Evolutionary conservation across 2,113 vertebrate species (phyloP).

Genomic region (Dendropsophus ebraccatus): DNA sequence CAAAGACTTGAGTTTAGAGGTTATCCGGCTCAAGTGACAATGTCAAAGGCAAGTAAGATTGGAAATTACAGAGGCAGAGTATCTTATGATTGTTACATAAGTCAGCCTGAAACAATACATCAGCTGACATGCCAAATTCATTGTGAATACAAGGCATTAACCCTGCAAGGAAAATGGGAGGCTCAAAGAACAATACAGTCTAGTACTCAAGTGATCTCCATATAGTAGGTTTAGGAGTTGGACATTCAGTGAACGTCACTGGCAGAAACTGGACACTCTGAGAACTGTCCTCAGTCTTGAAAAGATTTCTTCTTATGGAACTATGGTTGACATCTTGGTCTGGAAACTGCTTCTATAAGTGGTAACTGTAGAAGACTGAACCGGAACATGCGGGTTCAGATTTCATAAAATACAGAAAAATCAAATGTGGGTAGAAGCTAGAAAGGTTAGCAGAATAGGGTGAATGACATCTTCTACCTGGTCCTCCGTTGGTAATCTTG

Average conservation of each 20-base stretch:
- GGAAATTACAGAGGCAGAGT: background rate
- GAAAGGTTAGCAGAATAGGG: background rate
- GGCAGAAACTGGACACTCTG: slow-evolving; percentile 2
- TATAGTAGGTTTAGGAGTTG: background rate
- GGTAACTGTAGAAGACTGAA: background rate
- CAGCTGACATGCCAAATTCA: background rate
- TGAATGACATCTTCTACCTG: no score
- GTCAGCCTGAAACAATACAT: background rate
- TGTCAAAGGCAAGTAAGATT: background rate
- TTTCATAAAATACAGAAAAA: background rate
- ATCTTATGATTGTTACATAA: background rate
- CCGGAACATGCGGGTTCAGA: background rate
- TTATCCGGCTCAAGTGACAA: background rate
- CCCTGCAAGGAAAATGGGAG: background rate
- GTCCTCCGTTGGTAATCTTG: no score
- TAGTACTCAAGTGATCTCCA: background rate
- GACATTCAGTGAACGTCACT: background rate
- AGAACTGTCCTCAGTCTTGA: background rate
- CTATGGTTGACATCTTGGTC: background rate
- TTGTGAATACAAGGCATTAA: background rate
- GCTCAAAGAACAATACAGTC: background rate
- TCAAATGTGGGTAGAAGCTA: background rate
- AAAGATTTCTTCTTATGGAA: background rate
- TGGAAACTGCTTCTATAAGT: background rate
- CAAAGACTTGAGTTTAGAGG: background rate